Evolutionary conservation across 2,888 invertebrate species (phyloP).

Genomic region (Micoletzkya japonica): DNA sequence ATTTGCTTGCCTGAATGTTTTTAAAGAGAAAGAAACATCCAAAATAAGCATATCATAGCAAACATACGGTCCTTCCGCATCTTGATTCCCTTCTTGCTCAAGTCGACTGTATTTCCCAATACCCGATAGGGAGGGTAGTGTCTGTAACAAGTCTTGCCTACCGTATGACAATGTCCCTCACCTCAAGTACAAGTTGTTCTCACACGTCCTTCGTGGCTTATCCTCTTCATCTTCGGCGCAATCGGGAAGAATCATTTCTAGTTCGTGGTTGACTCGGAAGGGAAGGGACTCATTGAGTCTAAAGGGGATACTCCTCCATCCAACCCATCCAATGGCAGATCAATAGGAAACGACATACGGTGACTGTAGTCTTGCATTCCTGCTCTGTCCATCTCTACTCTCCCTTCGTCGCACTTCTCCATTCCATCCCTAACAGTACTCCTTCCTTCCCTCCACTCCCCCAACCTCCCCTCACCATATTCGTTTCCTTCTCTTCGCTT

Average conservation of each 20-base stretch:
- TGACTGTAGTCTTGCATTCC: neutral
- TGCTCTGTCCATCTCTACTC: neutral
- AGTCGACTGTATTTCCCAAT: slow-evolving; percentile 4
- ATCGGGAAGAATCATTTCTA: slow-evolving; percentile 61
- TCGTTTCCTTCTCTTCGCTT: slow-evolving; percentile 33
- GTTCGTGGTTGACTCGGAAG: slow-evolving; percentile 52
- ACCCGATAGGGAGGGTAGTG: slow-evolving; percentile 17
- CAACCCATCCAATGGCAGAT: too few species aligned
- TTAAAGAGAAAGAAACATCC: neutral
- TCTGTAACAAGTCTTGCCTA: neutral
- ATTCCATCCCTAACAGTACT: slow-evolving; percentile 28
- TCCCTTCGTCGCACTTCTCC: neutral
- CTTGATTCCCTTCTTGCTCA: slow-evolving; percentile 39
- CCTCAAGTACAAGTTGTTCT: neutral
- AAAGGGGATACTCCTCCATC: too few species aligned
- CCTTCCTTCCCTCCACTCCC: slow-evolving; percentile 33
- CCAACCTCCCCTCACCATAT: slow-evolving; percentile 39
- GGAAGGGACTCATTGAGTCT: slow-evolving; percentile 29
- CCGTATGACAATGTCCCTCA: neutral
- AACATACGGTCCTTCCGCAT: slow-evolving; percentile 51
- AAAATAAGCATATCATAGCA: neutral
- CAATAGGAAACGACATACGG: neutral
- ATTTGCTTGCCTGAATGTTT: neutral
- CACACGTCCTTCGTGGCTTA: neutral
- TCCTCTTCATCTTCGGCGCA: slow-evolving; percentile 33